These are phyloP conservation scores for Xylocampa areola DNA, from an alignment of 2,888 invertebrate species.

Conservation along the genomic window DNA sequence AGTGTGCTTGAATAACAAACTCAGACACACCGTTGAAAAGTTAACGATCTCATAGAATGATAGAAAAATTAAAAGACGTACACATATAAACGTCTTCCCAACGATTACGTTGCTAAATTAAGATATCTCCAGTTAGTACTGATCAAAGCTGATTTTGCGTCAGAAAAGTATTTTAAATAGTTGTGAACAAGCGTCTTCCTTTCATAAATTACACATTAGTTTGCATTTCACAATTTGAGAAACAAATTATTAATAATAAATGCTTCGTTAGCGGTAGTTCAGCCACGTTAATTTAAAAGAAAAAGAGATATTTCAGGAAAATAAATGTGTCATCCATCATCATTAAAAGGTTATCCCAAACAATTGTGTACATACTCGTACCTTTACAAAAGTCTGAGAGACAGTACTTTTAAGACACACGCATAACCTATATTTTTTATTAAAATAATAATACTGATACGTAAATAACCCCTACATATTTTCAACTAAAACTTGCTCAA, in stretches of 20 bases:
- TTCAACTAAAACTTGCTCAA: neutral
- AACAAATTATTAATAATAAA: conserved; percentile 20
- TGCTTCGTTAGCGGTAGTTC: neutral
- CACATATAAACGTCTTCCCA: conserved; percentile 45
- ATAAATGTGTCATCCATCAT: neutral
- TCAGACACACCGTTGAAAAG: conserved; percentile 51
- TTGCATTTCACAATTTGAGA: conserved; percentile 7
- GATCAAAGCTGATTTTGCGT: conserved; percentile 38
- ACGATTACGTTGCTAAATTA: conserved; percentile 41
- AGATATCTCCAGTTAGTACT: conserved; percentile 31
- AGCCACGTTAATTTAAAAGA: neutral
- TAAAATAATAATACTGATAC: neutral
- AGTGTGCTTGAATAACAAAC: conserved; percentile 50
- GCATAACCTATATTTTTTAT: too few relatives aligned
- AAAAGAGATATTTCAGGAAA: neutral
- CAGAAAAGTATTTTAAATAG: conserved; percentile 21
- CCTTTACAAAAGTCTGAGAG: too few relatives aligned
- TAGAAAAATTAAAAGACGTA: conserved; percentile 52
- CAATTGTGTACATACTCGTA: too few relatives aligned
- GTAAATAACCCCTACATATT: neutral
- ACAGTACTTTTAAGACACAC: neutral
- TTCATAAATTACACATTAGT: conserved; percentile 30
- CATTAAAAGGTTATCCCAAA: too few relatives aligned
- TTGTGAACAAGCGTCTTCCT: conserved; percentile 33
- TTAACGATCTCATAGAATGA: conserved; percentile 53